Evolutionary conservation across 2,113 vertebrate species (phyloP).

Genomic region (Sturnira hondurensis): DNA sequence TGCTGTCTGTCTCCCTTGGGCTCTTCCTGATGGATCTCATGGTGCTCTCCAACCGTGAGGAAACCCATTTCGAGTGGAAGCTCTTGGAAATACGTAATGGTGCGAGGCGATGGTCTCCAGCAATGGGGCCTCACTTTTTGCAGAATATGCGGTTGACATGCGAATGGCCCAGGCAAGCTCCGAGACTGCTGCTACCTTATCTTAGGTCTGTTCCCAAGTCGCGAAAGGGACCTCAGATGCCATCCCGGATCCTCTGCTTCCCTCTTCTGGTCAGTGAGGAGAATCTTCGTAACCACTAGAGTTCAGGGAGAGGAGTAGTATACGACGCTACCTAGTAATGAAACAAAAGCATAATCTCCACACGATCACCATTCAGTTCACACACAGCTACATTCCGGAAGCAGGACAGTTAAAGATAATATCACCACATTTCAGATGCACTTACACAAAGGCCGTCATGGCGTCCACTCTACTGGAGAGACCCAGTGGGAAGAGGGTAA

Average conservation of each 20-base stretch:
- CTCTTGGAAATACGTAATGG: neutral
- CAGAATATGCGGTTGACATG: neutral
- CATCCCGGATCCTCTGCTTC: constrained; percentile 74
- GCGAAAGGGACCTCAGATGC: neutral
- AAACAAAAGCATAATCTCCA: neutral
- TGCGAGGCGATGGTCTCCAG: neutral
- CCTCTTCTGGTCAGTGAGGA: constrained; percentile 72
- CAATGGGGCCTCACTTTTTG: accelerated
- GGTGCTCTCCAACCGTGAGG: neutral
- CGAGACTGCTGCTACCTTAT: neutral
- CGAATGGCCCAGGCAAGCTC: neutral
- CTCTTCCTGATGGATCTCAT: neutral
- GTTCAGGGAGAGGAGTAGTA: neutral
- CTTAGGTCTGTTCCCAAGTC: neutral
- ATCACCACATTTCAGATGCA: neutral
- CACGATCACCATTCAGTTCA: neutral
- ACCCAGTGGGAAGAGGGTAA: neutral
- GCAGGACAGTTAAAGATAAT: neutral
- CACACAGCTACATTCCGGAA: neutral
- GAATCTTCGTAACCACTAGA: constrained; percentile 6
- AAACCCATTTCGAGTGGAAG: neutral
- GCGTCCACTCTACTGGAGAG: neutral
- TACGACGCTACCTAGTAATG: neutral
- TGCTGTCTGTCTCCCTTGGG: neutral
- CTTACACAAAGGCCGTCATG: neutral